Percentiles rank a stretch among this genome's conserved stretches.
These are phyloP conservation scores for Nematostella vectensis DNA, from an alignment of 92 coral and sea anemone genomes.

Conservation along the genomic window DNA sequence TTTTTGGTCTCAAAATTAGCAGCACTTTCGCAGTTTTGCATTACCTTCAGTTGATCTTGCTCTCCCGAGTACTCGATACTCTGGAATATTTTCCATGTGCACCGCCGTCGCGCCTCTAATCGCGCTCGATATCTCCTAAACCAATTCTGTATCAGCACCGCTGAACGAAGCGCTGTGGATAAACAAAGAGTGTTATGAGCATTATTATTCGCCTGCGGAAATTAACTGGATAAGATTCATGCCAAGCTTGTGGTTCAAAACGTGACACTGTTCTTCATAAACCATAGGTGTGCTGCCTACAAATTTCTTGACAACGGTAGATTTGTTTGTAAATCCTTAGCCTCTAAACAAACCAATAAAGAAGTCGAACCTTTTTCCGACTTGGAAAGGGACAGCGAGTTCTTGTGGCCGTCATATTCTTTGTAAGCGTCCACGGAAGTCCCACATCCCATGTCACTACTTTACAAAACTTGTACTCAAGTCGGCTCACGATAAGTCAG, in stretches of 20 bases:
- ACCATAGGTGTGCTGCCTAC: too few relatives aligned
- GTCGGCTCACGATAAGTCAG: background rate
- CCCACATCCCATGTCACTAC: constrained; percentile 62
- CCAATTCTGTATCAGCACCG: constrained; percentile 91
- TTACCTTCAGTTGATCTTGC: constrained; percentile 94
- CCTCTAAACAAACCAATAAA: too few relatives aligned
- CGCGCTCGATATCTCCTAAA: constrained; percentile 87
- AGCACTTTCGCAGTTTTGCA: too few relatives aligned
- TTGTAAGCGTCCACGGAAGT: constrained; percentile 30
- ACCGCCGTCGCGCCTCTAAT: constrained; percentile 86
- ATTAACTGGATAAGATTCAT: too few relatives aligned
- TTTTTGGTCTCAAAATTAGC: too few relatives aligned
- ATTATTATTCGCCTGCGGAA: background rate
- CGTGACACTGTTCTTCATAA: too few relatives aligned
- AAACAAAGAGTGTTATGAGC: background rate
- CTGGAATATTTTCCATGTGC: constrained; percentile 98
- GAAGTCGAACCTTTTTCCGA: constrained; percentile 44
- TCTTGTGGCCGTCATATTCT: background rate
- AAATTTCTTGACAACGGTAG: too few relatives aligned
- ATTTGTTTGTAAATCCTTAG: too few relatives aligned
- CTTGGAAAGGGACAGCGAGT: constrained; percentile 14
- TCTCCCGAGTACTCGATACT: constrained; percentile 92
- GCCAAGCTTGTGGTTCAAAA: too few relatives aligned
- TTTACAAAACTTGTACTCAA: background rate
- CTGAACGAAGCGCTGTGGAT: constrained; percentile 70